These are phyloP conservation scores for Acrobasis suavella DNA, from an alignment of 2,888 invertebrate species.

Conservation along the genomic window DNA sequence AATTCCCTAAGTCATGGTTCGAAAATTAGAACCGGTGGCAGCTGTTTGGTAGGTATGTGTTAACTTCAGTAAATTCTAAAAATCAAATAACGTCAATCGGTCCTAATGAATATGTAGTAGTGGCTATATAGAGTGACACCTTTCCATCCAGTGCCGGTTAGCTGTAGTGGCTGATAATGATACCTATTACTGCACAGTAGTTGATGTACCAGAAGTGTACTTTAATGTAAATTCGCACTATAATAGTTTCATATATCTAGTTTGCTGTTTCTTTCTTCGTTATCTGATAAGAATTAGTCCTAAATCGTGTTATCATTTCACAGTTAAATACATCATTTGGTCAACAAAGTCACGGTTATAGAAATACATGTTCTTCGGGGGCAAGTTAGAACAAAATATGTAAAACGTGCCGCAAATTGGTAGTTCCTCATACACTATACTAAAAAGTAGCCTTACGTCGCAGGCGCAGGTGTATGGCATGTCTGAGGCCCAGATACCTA, in stretches of 20 bases:
- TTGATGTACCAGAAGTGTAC: not conserved
- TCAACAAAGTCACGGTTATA: not conserved
- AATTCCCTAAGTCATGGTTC: too few species aligned
- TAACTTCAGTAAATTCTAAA: too few species aligned
- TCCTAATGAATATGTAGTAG: not conserved
- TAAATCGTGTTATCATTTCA: slow-evolving; percentile 4
- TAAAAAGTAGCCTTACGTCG: not conserved
- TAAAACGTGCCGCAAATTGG: not conserved
- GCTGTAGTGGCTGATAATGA: not conserved
- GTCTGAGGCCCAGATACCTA: slow-evolving; percentile 10
- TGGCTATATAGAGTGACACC: not conserved
- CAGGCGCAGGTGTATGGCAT: not conserved
- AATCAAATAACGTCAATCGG: too few species aligned
- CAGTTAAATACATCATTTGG: not conserved
- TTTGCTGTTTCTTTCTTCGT: not conserved
- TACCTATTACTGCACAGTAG: not conserved
- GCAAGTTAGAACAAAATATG: not conserved
- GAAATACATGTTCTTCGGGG: not conserved
- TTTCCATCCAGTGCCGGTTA: not conserved
- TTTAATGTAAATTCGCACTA: not conserved
- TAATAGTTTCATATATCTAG: too few species aligned
- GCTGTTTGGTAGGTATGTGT: too few species aligned
- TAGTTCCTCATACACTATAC: not conserved
- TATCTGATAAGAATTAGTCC: not conserved
- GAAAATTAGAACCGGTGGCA: too few species aligned